Evolutionary conservation across 2,113 vertebrate genomes (phyloP).

Genomic region (Labeo catla): DNA sequence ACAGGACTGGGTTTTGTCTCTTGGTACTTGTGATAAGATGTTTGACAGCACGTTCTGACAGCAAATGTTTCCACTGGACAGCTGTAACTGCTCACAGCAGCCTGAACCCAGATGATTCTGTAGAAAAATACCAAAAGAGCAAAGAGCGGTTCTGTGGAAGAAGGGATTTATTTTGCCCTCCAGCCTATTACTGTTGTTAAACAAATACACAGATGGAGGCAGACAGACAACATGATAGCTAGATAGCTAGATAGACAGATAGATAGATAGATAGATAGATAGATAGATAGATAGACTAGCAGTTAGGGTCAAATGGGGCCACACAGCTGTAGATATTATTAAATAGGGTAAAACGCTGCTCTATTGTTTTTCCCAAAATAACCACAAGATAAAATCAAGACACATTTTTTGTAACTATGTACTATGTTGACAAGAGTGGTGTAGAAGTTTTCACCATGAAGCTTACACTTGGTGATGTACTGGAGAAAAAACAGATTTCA

Average conservation of each 20-base stretch:
- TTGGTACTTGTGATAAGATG: constrained; percentile 51
- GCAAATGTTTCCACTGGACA: constrained; percentile 46
- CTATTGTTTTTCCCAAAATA: too few species aligned
- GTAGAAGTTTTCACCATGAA: too few species aligned
- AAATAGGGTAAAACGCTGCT: too few species aligned
- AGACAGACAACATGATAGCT: neutral
- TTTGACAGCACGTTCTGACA: constrained; percentile 55
- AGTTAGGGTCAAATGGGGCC: too few species aligned
- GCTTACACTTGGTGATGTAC: too few species aligned
- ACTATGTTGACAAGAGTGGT: too few species aligned
- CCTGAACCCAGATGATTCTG: constrained; percentile 10
- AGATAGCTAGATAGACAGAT: neutral
- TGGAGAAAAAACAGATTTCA: too few species aligned
- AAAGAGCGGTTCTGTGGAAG: too few species aligned
- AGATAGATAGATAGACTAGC: neutral
- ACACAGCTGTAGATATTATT: too few species aligned
- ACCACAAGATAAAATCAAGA: too few species aligned
- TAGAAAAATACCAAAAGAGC: neutral
- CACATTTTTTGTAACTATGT: too few species aligned
- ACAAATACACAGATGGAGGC: neutral
- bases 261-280: neutral
- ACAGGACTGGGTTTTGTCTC: constrained; percentile 49
- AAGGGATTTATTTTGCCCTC: neutral
- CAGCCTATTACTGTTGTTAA: neutral
- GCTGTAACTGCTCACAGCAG: constrained; percentile 41